A percentile compares a stretch with the other conserved stretches of the same genome.
Conservation (phyloP, 2,888 invertebrate species). For the Leucophenga maculata region DNA sequence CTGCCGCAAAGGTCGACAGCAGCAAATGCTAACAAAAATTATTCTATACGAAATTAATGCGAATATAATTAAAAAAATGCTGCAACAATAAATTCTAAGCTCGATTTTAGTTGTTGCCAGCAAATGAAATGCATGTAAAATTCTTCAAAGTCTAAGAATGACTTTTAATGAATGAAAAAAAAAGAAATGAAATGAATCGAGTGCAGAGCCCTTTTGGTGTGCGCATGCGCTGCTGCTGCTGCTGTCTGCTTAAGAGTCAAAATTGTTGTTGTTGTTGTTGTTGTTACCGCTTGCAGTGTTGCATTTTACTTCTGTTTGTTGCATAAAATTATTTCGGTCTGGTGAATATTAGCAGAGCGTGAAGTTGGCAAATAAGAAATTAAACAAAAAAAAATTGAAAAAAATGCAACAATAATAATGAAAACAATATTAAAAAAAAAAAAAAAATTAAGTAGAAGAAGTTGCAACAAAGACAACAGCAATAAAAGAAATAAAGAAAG, state of each 20-base stretch:
- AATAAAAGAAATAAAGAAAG: slow-evolving; percentile 11
- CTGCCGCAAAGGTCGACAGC: slow-evolving; percentile 64
- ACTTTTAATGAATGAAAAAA: background rate
- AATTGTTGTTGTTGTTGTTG: no score
- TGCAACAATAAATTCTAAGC: slow-evolving; percentile 49
- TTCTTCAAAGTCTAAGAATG: slow-evolving; percentile 2
- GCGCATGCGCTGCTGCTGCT: background rate
- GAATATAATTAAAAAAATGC: slow-evolving; percentile 65
- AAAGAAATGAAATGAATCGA: background rate
- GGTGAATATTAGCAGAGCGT: slow-evolving; percentile 72
- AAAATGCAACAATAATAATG: slow-evolving; percentile 42
- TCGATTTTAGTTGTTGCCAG: slow-evolving; percentile 56
- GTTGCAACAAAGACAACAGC: slow-evolving; percentile 11
- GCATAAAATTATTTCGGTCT: slow-evolving; percentile 73
- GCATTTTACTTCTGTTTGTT: slow-evolving; percentile 62
- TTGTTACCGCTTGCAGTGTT: slow-evolving; percentile 20
- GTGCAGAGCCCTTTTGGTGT: slow-evolving; percentile 3
- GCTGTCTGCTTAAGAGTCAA: no score
- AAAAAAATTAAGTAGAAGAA: slow-evolving; percentile 39
- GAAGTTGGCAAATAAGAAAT: slow-evolving; percentile 72
- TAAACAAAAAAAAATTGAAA: slow-evolving; percentile 48
- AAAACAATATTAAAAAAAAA: slow-evolving; percentile 39
- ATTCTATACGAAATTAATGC: slow-evolving; percentile 53
- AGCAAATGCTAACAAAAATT: slow-evolving; percentile 39
- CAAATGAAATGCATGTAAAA: slow-evolving; percentile 31